Evolutionary conservation across 2,113 vertebrate genomes (phyloP).

Genomic region (Cinclus mexicanus): DNA sequence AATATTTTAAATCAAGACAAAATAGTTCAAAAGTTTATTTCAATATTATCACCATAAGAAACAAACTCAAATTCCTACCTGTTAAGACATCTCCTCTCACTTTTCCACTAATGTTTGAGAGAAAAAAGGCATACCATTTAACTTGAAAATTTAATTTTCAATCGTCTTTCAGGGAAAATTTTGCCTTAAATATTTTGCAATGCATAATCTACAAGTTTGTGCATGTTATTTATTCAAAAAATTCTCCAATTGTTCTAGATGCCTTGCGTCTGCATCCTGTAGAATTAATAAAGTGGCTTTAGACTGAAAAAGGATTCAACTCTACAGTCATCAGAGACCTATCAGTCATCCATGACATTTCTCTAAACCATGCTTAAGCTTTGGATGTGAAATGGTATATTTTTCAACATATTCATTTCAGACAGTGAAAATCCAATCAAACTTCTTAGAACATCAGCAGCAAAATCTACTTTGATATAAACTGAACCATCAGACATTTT

Average conservation of each 20-base stretch:
- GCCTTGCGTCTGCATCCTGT: conserved; percentile 70
- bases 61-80: neutral
- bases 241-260: conserved; percentile 73
- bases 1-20: neutral
- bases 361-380: conserved; percentile 79
- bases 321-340: conserved; percentile 87
- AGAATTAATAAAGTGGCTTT: conserved; percentile 77
- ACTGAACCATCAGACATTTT: conserved; percentile 87
- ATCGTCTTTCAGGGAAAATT: neutral
- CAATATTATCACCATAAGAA: neutral
- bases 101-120: neutral
- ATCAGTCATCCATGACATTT: conserved; percentile 85
- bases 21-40: neutral
- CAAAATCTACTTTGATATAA: conserved; percentile 86
- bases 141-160: neutral
- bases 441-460: conserved; percentile 78
- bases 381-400: conserved; percentile 72
- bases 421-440: conserved; percentile 87
- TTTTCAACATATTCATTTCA: conserved; percentile 78
- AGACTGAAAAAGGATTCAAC: conserved; percentile 63
- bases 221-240: conserved; percentile 62
- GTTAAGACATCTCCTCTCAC: neutral
- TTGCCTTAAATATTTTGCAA: neutral
- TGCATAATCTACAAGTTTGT: neutral
- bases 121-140: neutral